Evolutionary conservation across 2,113 vertebrate genomes (phyloP), one percentile per base, ranked within the genome.

Genomic region (Charina bottae): DNA sequence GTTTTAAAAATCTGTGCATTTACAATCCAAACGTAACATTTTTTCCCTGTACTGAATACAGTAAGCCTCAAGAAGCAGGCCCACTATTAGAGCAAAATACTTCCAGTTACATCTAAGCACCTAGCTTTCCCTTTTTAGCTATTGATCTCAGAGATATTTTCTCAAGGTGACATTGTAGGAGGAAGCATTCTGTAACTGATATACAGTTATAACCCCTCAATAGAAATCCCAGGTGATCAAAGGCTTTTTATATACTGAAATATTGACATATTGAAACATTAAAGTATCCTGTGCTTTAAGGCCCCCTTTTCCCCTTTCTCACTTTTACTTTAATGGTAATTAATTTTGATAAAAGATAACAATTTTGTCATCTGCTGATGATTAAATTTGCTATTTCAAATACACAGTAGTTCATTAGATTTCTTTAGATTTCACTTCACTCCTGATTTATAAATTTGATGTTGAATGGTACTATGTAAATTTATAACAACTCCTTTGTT

Each of bases 141-240:
- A 6, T 42, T 87, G 46, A 56, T 58, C 24, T 56, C 64, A 68
- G 86, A 93, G 59, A 90, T 92, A 53, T 46, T 93, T 89, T 92
- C 68, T 91, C 56, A 89, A 85, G 86, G 49, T 89, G 28, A 78
- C 92, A 83, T 92, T 88, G 46, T 92, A 85, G 54, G 88, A 94
- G 64, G 85, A 91, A 87, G 78, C 92, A 64, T 78, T 62, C 90
- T 62, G 92, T 46, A 85, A 90, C 92, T 94, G 87, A 91, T 94
- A 91, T 0, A 1, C 85, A 94, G 46, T 68, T 90, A 90, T 96
- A 87, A 95, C 62, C 86, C 59, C 58, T 92, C 90, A 84, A 88
- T 89, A 93, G 93, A 91, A 94, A 93, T 93, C 91, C 93, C 93
- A 93, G 91, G 92, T 92, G 94, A 96, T 96, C 95, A 96, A 96